Conservation (phyloP, 2,888 invertebrate species). For the Epinotia nisella region DNA sequence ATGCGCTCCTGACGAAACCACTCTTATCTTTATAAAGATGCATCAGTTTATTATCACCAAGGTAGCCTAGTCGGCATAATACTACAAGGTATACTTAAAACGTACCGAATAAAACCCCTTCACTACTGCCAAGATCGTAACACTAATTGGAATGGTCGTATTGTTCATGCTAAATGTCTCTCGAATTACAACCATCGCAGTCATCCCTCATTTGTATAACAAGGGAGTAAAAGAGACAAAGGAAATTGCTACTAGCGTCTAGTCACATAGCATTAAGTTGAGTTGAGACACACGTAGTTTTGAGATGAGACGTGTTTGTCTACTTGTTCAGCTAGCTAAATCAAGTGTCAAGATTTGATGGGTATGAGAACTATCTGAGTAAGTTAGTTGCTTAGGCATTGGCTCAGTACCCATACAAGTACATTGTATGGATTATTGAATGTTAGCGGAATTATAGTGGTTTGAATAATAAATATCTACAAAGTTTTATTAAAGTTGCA, state of each 20-base stretch:
- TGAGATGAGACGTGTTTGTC: conserved; percentile 4
- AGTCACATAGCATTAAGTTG: conserved; percentile 21
- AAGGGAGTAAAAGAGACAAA: conserved; percentile 31
- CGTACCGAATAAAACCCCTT: background rate
- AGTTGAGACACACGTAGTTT: conserved; percentile 29
- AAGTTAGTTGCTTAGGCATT: background rate
- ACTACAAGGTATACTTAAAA: no score
- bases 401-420: background rate
- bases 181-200: background rate
- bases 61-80: no score
- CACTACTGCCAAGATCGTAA: conserved; percentile 3
- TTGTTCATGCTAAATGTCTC: conserved; percentile 1
- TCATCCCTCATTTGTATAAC: conserved; percentile 16
- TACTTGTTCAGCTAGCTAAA: conserved; percentile 25
- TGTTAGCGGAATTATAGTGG: background rate
- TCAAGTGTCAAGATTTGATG: conserved; percentile 31
- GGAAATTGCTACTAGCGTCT: conserved; percentile 23
- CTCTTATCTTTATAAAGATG: no score
- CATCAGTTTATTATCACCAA: no score
- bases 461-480: no score
- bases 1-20: no score
- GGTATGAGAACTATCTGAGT: conserved; percentile 7
- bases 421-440: no score
- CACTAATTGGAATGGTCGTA: conserved; percentile 15
- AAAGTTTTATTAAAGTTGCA: no score